A percentile compares a stretch with the other conserved stretches of the same genome.
These are phyloP conservation scores for Porphyrio hochstetteri DNA, from an alignment of 2,113 vertebrate species.

Conservation along the genomic window DNA sequence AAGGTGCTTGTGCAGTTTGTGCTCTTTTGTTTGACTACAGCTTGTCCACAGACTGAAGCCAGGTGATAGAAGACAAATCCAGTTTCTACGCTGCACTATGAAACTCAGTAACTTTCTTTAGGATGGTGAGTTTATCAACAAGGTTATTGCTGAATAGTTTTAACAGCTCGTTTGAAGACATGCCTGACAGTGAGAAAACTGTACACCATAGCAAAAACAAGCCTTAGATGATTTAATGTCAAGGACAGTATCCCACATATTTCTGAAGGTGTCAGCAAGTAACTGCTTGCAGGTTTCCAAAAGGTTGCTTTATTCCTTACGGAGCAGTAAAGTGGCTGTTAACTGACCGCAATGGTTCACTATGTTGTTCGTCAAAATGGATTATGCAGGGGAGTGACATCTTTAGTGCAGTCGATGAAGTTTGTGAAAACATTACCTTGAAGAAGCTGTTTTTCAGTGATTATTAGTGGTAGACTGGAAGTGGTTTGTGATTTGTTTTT, in stretches of 20 bases:
- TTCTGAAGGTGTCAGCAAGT: conserved; percentile 38
- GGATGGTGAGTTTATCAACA: background rate
- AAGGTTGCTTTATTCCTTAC: background rate
- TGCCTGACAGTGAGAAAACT: conserved; percentile 35
- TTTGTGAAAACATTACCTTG: conserved; percentile 30
- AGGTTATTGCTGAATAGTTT: conserved; percentile 21
- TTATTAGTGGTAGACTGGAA: background rate
- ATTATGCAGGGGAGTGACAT: conserved; percentile 36
- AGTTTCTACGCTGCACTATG: background rate
- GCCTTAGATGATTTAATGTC: conserved; percentile 23
- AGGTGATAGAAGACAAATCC: background rate
- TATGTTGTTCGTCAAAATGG: conserved; percentile 6
- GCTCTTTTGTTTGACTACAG: background rate
- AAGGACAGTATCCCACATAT: conserved; percentile 3
- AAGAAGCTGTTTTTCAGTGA: conserved; percentile 33
- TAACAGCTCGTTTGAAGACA: background rate
- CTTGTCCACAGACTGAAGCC: background rate
- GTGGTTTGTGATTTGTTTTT: conserved; percentile 52
- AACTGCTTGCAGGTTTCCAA: background rate
- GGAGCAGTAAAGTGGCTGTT: background rate
- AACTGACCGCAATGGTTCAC: background rate
- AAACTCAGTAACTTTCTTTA: background rate
- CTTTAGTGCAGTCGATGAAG: background rate
- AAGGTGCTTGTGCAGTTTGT: background rate
- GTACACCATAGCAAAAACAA: background rate